phyloP scores from a whole-genome alignment of 2,113 vertebrate genomes.

The Fulmarus glacialis region DNA sequence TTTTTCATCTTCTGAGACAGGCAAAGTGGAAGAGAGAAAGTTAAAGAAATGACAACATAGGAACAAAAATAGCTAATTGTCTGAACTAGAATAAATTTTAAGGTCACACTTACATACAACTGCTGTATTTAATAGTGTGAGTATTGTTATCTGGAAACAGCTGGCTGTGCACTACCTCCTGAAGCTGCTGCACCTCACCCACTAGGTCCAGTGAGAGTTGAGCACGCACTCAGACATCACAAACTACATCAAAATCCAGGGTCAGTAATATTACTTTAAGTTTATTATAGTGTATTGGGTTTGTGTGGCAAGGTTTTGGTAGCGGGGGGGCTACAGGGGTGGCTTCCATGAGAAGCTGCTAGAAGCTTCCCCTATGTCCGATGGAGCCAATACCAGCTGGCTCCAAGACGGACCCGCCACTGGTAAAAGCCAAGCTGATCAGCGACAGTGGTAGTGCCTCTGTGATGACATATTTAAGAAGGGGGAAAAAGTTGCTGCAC shows the following conservation, averaged over 20 bases:
- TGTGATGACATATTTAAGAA: neutral
- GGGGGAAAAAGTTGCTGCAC: neutral
- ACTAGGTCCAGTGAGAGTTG: neutral
- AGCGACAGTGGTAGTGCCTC: neutral
- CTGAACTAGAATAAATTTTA: neutral
- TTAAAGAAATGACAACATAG: neutral
- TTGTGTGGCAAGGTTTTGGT: neutral
- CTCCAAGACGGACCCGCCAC: neutral
- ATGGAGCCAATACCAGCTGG: neutral
- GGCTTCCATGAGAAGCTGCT: neutral
- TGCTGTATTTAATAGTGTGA: neutral
- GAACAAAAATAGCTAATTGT: neutral
- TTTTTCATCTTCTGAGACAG: neutral
- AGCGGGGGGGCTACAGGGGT: neutral
- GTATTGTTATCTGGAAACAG: neutral
- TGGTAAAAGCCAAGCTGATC: neutral
- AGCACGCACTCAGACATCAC: no score
- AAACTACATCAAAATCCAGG: neutral
- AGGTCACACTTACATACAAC: neutral
- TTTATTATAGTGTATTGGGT: neutral
- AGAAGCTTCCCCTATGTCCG: neutral
- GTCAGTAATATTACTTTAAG: neutral
- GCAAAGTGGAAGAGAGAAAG: neutral
- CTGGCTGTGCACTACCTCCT: neutral
- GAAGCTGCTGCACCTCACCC: neutral